Conservation (phyloP, 2,113 vertebrate genomes). For the Pseudorectes ferrugineus region DNA sequence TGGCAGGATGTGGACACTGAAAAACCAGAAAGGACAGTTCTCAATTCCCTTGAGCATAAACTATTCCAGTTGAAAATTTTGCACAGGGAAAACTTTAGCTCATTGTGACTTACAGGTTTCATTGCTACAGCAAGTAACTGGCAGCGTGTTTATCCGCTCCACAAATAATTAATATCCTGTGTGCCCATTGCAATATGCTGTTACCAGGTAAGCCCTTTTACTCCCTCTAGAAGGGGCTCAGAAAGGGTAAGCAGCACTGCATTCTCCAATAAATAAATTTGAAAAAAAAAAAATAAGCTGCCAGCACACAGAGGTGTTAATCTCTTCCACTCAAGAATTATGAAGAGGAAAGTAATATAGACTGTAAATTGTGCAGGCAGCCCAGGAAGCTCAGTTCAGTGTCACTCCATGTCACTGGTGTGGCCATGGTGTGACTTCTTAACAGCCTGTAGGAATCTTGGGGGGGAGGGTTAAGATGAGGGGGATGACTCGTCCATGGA, state of each 20-base stretch:
- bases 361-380: constrained; percentile 12
- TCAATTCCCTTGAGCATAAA: neutral
- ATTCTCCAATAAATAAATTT: neutral
- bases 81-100: neutral
- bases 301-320: neutral
- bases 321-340: constrained; percentile 1
- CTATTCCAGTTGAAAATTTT: neutral
- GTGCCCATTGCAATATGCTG: neutral
- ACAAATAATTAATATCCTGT: constrained; percentile 11
- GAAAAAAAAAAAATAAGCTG: neutral
- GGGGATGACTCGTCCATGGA: neutral
- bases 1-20: neutral
- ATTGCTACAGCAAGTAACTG: neutral
- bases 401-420: neutral
- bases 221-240: neutral
- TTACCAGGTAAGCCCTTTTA: constrained; percentile 26
- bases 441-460: neutral
- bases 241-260: neutral
- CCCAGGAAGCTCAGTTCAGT: neutral
- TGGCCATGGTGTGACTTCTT: neutral
- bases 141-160: neutral
- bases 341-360: constrained; percentile 3
- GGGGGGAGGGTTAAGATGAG: neutral
- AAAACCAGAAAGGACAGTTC: neutral
- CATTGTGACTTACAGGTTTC: neutral